Evolutionary conservation across 2,113 vertebrate genomes (phyloP), one percentile per base, ranked within the genome.

Genomic region (Mastomys coucha): DNA sequence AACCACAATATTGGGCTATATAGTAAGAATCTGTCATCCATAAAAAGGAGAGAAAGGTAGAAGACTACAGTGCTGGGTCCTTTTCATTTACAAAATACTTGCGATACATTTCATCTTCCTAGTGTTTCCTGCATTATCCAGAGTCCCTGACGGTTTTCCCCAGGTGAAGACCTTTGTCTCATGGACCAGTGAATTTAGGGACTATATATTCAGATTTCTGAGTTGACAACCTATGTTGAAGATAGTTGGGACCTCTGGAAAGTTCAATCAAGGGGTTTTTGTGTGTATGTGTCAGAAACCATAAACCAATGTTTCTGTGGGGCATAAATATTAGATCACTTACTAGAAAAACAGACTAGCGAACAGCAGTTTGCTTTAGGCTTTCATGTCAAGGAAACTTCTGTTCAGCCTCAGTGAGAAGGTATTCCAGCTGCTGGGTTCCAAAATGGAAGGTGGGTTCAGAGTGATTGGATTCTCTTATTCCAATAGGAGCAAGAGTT

Each of bases 241-340:
- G 73, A 89, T 77, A 17, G 45, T 87, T 88, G 72, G 3, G 8
- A 36, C n/a, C 56, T 60, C 91, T 87, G 51, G 56, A 96, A 93
- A 56, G 58, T 82, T 72, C 56, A 70, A 39, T 16, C 70, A 58
- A 91, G 84, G 73, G n/a, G 7, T 45, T 8, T 89, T 65, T 60
- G 67, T 69, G 13, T 69, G 67, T 69, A 11, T 36, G 67, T 16
- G 33, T 69, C 28, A 60, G 24, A 33, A 63, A 24, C 80, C 92
- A 45, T 86, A 89, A 69, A 86, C n/a, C 33, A 36, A 86, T 78
- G 53, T 53, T 53, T 53, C 13, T 45, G 4, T 49, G 80, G 60
- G 31, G 36, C 49, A 49, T 53, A 13, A 85, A 12, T 42, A 33
- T 49, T 45, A 49, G 56, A 36, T 17, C 75, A 96, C 20, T 67